These are phyloP conservation scores for Clunio marinus DNA, from an alignment of 2,888 invertebrate species.

Conservation along the genomic window DNA sequence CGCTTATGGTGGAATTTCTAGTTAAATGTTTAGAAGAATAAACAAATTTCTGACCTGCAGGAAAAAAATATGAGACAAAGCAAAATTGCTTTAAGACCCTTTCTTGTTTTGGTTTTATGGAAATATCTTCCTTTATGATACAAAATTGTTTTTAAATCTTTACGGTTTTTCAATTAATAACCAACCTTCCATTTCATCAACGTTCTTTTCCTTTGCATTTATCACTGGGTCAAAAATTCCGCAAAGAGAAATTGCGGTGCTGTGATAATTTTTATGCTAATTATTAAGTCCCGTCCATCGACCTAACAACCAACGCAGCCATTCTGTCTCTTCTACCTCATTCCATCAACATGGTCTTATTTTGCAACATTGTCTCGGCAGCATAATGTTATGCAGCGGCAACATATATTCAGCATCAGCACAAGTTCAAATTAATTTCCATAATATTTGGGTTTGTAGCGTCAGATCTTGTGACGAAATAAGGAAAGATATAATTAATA, in stretches of 20 bases:
- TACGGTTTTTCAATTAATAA: constrained; percentile 1
- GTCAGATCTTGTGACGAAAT: background rate
- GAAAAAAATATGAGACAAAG: too few relatives aligned
- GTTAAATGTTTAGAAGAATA: constrained; percentile 29
- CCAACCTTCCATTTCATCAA: background rate
- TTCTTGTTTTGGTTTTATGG: background rate
- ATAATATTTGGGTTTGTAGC: constrained; percentile 39
- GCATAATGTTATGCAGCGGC: background rate
- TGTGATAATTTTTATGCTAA: constrained; percentile 18
- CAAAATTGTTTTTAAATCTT: background rate
- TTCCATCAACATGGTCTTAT: too few relatives aligned
- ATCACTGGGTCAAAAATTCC: background rate
- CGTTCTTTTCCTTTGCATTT: background rate
- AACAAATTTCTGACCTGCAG: constrained; percentile 26
- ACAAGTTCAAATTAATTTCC: constrained; percentile 30
- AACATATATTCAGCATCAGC: background rate
- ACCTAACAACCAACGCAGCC: background rate
- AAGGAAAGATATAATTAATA: constrained; percentile 32
- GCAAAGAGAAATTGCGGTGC: background rate
- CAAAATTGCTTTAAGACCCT: background rate
- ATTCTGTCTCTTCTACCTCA: background rate
- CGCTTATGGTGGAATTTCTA: constrained; percentile 31
- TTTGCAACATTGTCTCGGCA: background rate
- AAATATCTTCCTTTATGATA: background rate
- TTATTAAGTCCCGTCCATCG: background rate